Base-by-base conservation (phyloP, 2,113 vertebrate genomes). In the Artemisiospiza belli region DNA sequence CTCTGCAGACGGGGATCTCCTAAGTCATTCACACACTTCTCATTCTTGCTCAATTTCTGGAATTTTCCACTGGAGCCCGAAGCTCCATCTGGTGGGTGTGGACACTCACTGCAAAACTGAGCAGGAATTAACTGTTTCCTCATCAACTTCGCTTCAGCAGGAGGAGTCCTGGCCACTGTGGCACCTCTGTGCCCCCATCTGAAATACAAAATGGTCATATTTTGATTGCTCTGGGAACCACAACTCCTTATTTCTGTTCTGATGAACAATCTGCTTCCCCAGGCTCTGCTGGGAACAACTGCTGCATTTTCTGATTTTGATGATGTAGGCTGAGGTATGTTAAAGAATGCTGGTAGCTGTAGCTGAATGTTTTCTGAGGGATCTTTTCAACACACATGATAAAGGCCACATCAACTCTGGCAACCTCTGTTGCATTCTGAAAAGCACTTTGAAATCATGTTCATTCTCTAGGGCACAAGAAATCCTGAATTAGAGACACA, bases 21-120 rank as follows among this genome's bases (percentile, higher is more conserved):
- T 47, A 94, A 92, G 87, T 91, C 76, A 96, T 93, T 96, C 86
- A 88, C 92, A 95, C 94, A 94, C 92, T 95, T 95, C 89, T 94
- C 81, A 84, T 95, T 96, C 97, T 96, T 95, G 89, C 93, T 97
- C 25, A 72, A 93, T 96, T 97, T 97, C 97, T 97, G 97, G 97
- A 97, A 97, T 97, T 97, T 97, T 97, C 97, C 97, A 97, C 95
- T 91, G 93, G 79, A 95, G 90, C 92, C 90, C 85, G 80, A 97
- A 87, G 97, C 95, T 96, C 97, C 97, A 97, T 95, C 97, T 97
- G 96, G 92, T 95, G 97, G 94, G 94, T 91, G 96, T 97, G 97
- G 80, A 92, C 73, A 87, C 96, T 95, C 94, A 96, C 94, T 96
- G 95, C 96, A 97, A 93, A 92, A 84, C 90, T 86, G 73, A 94